phyloP scores from a whole-genome alignment of 1,140 invertebrate genomes.

The Formica selysi region DNA sequence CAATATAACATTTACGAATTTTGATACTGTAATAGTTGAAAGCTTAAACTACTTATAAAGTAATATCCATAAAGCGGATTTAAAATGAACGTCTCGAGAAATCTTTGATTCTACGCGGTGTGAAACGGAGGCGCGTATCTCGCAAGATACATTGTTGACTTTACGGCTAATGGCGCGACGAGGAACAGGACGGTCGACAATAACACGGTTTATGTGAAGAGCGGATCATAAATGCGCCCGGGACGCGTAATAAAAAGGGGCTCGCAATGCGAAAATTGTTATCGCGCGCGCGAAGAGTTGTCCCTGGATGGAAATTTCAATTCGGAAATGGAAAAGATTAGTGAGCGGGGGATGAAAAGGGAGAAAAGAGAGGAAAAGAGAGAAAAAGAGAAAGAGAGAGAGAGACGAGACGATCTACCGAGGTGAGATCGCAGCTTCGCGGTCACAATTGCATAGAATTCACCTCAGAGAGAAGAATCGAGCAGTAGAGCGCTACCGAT shows the following conservation, averaged over 20 bases:
- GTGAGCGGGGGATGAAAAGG: not conserved
- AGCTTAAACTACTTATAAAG: not conserved
- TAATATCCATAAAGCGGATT: constrained; percentile 4
- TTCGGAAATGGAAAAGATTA: constrained; percentile 49
- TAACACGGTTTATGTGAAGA: constrained; percentile 48
- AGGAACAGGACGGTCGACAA: constrained; percentile 39
- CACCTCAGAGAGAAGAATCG: not conserved
- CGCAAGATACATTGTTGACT: constrained; percentile 7
- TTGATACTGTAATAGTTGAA: not conserved
- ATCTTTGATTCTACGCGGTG: not conserved
- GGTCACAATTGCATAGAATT: constrained; percentile 2
- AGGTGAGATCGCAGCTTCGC: constrained; percentile 22
- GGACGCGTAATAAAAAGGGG: constrained; percentile 42
- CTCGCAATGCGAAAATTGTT: constrained; percentile 47
- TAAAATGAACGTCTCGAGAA: not conserved
- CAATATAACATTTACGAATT: not conserved
- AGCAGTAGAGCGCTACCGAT: constrained; percentile 2
- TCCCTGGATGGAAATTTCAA: constrained; percentile 3
- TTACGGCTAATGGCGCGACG: constrained; percentile 25
- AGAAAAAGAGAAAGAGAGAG: not conserved
- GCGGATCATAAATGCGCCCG: constrained; percentile 39
- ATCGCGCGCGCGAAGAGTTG: constrained; percentile 33
- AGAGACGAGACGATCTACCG: not conserved
- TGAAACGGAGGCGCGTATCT: constrained; percentile 9
- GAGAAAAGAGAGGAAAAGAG: too few species aligned